Base-by-base conservation (phyloP, 1,140 invertebrate genomes). In the Drosophila pruinosa region DNA sequence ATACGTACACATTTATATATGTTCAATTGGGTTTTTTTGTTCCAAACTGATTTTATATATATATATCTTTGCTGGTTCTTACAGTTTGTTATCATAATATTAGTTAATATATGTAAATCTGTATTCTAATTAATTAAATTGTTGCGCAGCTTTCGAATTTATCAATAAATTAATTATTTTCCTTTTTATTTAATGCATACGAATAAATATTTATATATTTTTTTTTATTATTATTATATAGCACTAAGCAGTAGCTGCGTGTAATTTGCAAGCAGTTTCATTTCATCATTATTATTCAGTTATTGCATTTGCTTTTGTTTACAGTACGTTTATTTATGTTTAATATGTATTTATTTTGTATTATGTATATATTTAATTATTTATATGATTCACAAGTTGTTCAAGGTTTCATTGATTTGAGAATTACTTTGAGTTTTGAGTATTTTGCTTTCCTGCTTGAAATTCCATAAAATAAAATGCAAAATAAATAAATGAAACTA, bases 171-270 rank as follows among this genome's bases (percentile, higher is more conserved):
- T 45, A 24, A 45, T 45, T 45, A 21, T 65, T 39, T 68, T 71
- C 67, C 43, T 53, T 76, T 83, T 80, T 72, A 45, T 58, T 72
- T 78, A 75, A 76, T 76, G 68, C 63, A 79, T 72, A 81, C 72
- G 81, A 86, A 85, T 80, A 85, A 86, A 85, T 85, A 85, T 76
- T 57, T 73, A 41, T 79, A 17, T 56, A 8, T 72, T 26, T 68
- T 52, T 50, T 77, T 38, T 52, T 34, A 59, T 31, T 62, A 65
- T 80, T 81, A 54, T 75, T n/a, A 67, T 86, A 85, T 86, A 85
- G 80, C 80, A 85, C 80, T 85, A 85, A 67, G 58, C 75, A 86
- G 58, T 77, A 86, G 76, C 64, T 86, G 80, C 80, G 71, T 53
- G 52, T 86, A 70, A 81, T 76, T 81, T 65, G 52, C 77, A 85